Base-by-base conservation (phyloP, 2,797 vertebrate genomes). In the Melanotaenia pygmaea region DNA sequence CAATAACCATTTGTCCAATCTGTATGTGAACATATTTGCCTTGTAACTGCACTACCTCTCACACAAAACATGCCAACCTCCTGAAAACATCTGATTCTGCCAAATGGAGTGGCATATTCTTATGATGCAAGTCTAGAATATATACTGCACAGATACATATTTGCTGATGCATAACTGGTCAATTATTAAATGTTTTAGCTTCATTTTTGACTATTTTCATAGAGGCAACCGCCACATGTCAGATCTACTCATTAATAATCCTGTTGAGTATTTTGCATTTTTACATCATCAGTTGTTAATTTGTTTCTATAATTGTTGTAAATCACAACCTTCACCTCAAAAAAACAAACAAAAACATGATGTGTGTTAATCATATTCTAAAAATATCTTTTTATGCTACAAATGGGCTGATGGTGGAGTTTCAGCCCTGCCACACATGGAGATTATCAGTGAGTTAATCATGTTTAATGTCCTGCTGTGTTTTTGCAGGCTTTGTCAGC, bases 401-500 rank as follows among this genome's bases (percentile, higher is more conserved):
- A 76, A 82, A 90, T 24, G 70, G 64, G 86, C 82, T 88, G 90
- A 92, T 79, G 4, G 69, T 16, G 50, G 62, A 73, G 80, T 80
- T 87, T 86, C 65, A 75, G 67, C 62, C 7, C 60, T 13, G 32
- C 32, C 59, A 51, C 67, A 76, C 73, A 53, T 69, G 34, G 53
- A 84, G 86, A 89, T 90, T 76, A 91, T 90, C 89, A 62, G 71
- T 0, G 64, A 86, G 85, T 86, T 90, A 86, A 87, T 87, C 81
- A 32, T 66, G 68, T 79, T 81, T 74, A n/a, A 73, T 76, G 37
- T 65, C 53, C 67, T 60, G 11, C 79, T 65, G 68, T 80, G 74
- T 45, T 79, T 86, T 89, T 79, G 61, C 77, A 61, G 75, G 63
- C 88, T 84, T 86, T 73, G 85, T 92, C 91, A 92, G 92, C 91